phyloP scores from a whole-genome alignment of 2,113 vertebrate species.

The Brienomyrus brachyistius region DNA sequence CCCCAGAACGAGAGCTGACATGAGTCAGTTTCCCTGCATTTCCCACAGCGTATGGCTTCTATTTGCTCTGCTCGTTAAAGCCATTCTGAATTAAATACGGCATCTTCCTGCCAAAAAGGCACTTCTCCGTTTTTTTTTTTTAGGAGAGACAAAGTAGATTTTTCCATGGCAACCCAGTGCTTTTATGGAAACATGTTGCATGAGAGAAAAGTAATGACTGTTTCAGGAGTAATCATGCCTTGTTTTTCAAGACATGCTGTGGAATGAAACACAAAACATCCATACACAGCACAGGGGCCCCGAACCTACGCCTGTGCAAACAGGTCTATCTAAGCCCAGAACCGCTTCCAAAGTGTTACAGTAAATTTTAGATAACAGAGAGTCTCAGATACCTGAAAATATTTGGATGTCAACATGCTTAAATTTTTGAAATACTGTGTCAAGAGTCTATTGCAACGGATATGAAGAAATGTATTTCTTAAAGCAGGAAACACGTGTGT shows the following conservation, averaged over 20 bases:
- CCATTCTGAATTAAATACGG: slow-evolving; percentile 12
- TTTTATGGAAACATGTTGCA: slow-evolving; percentile 11
- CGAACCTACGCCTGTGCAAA: background rate
- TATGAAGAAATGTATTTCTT: background rate
- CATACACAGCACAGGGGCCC: background rate
- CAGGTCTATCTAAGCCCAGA: background rate
- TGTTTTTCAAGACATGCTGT: background rate
- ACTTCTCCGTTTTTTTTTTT: background rate
- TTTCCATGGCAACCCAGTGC: background rate
- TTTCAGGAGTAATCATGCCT: background rate
- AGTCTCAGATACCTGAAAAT: background rate
- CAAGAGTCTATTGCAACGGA: background rate
- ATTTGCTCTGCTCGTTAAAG: background rate
- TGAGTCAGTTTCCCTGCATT: background rate
- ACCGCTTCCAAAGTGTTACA: background rate
- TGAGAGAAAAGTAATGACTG: slow-evolving; percentile 10
- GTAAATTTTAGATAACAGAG: background rate
- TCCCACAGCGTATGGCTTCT: background rate
- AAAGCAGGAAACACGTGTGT: background rate
- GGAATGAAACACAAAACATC: background rate
- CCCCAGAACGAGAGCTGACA: background rate
- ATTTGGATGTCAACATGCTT: background rate
- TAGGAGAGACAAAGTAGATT: background rate
- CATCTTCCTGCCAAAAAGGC: background rate
- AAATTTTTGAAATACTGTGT: background rate